Evolutionary conservation across 2,113 vertebrate genomes (phyloP), one percentile per base, ranked within the genome.

Genomic region (Gymnarchus niloticus): DNA sequence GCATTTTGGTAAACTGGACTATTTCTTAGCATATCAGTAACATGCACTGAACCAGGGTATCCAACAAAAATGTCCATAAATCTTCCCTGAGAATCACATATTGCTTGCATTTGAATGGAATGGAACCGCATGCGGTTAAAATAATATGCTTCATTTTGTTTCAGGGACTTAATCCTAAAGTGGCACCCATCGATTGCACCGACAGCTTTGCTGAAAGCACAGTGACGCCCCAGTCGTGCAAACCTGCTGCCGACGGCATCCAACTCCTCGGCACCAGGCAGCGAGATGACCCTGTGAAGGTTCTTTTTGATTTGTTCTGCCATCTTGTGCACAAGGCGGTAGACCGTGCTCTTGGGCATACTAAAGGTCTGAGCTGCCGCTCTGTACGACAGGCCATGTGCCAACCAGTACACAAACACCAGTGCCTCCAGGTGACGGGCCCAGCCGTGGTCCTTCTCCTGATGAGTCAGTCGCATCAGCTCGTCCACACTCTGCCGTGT

Each of bases 1-100:
- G 82, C 33, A 28, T 44, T 54, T 9, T 7, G 41, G 52, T 83
- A 84, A 54, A 84, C 9, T 48, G 80, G 80, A 37, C 81, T 83
- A 49, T 82, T 86, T 3, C 61, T 51, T 14, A 86, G 48, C 33
- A 86, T 51, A 0, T 48, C 33, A 28, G 80, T 54, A n/a, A 73
- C 61, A 19, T 87, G 59, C 3, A 87, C 82, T 2, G 80, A 86
- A 3, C 80, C 81, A 19, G 85, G 80, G 51, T 83, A 86, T 28
- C 85, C 80, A 21, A 86, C 81, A 12, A 86, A 86, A 69, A 86
- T 56, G 61, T 86, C 80, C 28, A 86, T 80, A 41, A 73, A 83
- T 12, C 52, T 44, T n/a, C 81, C 85, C 2, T 25, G 28, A 81
- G 80, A 46, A 48, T 86, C 85, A 46, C 85, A 86, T 49, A 86